Evolutionary conservation across 2,888 invertebrate species (phyloP).

Genomic region (Limnephilus auricula): DNA sequence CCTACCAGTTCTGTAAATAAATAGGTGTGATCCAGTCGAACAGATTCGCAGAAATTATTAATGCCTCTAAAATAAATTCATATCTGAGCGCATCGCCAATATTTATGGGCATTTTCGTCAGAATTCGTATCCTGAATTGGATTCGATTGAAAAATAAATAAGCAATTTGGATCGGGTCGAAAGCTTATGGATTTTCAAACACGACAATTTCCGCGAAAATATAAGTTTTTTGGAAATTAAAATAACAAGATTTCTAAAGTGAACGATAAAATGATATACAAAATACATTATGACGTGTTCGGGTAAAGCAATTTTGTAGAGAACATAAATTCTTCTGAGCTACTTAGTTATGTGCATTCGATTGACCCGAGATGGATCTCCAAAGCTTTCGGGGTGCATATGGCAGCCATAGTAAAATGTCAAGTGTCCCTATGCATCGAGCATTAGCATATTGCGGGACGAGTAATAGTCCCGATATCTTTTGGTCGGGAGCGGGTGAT

Average conservation of each 20-base stretch:
- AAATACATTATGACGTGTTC: neutral
- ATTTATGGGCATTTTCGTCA: neutral
- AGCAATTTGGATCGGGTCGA: neutral
- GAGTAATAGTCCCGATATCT: neutral
- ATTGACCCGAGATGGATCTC: neutral
- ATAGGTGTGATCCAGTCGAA: neutral
- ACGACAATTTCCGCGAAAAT: neutral
- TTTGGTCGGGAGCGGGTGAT: neutral
- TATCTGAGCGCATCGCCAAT: neutral
- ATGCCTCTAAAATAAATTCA: neutral
- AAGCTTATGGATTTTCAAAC: neutral
- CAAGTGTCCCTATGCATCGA: neutral
- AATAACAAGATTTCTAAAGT: neutral
- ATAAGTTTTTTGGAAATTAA: neutral
- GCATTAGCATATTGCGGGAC: conserved; percentile 22
- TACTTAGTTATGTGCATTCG: neutral
- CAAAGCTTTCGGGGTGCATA: conserved; percentile 12
- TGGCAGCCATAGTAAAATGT: conserved; percentile 10
- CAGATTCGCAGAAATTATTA: neutral
- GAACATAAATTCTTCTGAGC: neutral
- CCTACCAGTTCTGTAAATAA: neutral
- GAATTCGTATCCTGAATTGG: neutral
- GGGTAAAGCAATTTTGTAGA: neutral
- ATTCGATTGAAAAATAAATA: neutral
- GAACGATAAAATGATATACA: neutral